Percentiles rank a stretch among this genome's conserved stretches.
Evolutionary conservation across 2,113 vertebrate species (phyloP).

Genomic region (Sinocyclocheilus grahami): DNA sequence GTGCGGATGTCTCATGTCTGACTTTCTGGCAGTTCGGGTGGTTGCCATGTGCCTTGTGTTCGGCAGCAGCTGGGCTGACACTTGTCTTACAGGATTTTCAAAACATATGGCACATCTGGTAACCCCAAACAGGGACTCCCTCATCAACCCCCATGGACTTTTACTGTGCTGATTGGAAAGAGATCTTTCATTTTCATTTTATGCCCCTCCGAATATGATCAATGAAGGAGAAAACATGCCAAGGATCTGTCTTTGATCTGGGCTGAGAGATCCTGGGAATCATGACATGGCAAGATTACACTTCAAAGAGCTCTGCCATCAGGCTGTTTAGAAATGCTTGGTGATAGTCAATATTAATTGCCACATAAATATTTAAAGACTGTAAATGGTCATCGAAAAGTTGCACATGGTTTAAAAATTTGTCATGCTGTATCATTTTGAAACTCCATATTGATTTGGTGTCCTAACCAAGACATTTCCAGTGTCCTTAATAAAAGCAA

Average conservation of each 20-base stretch:
- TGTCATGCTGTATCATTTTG: background rate
- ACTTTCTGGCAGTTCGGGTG: conserved; percentile 3
- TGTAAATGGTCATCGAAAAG: conserved; percentile 13
- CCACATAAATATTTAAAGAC: conserved; percentile 4
- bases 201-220: conserved; percentile 25
- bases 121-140: conserved; percentile 65
- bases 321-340: background rate
- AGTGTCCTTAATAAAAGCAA: background rate
- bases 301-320: conserved; percentile 26
- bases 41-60: conserved; percentile 59
- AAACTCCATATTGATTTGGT: background rate
- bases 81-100: conserved; percentile 58
- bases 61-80: conserved; percentile 63
- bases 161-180: conserved; percentile 47
- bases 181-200: conserved; percentile 40
- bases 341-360: conserved; percentile 2
- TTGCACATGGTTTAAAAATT: no score
- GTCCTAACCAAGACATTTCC: background rate
- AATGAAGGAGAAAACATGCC: conserved; percentile 30
- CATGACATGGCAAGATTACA: conserved; percentile 18
- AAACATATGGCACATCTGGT: conserved; percentile 70
- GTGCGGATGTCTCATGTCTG: conserved; percentile 4
- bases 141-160: conserved; percentile 47
- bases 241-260: conserved; percentile 38
- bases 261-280: background rate